Base-by-base conservation (phyloP, 2,888 invertebrate species). In the Callyntrura guangdongensis region DNA sequence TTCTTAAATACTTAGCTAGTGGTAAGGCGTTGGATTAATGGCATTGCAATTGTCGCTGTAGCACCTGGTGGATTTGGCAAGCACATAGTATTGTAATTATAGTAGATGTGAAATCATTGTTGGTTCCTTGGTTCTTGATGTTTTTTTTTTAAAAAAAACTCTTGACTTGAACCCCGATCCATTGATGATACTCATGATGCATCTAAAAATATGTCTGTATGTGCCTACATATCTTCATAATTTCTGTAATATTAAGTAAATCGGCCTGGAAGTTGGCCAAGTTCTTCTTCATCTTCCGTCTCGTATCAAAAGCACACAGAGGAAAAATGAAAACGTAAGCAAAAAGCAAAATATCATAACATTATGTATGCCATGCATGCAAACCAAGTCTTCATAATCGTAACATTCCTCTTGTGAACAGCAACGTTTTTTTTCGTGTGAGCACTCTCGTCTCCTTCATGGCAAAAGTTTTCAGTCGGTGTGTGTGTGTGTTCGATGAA, bases 191-290 rank as follows among this genome's bases (percentile, higher is more conserved):
- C 36, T 36, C 3, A 36, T 36, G 36, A 47, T 53, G 77, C 25
- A 53, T 53, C 77, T 53, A 49, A 77, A 49, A 77, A 77, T 53
- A 77, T 53, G 22, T 22, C 20, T 61, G 8, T 61, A 20, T 61
- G 22, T 49, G 8, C 79, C 8, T 79, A 79, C 79, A 64, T 82
- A 82, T 22, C 81, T 61, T 64, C 36, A 64, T 61, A 82, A 82
- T 82, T 82, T 82, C 22, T 64, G 64, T 82, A 82, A 64, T 82
- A 82, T 82, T 82, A 47, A 82, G 61, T 64, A 47, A 82, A 64
- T 82, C 82, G 9, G 36, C 47, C 47, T 82, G 82, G 82, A 82
- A 22, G 9, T 12, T 20, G 22, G 82, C 82, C 82, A 82, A 17
- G 12, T 64, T 82, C 14, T 82, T 17, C 64, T 47, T 49, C 49